Conservation (phyloP, 2,113 vertebrate genomes). For the Barnardius zonarius region DNA sequence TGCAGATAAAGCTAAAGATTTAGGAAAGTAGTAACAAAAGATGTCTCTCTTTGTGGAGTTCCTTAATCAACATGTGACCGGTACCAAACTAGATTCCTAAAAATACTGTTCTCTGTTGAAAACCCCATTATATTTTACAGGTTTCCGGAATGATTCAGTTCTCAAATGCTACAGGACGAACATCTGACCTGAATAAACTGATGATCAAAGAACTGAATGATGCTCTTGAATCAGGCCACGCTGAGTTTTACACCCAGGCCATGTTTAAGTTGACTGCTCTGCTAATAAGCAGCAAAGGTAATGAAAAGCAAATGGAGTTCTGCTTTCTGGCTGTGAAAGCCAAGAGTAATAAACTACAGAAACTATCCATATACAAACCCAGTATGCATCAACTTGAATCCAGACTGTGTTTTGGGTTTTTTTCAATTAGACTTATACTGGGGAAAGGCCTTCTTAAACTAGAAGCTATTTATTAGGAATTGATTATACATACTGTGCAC, state of each 20-base stretch:
- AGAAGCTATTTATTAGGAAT: neutral
- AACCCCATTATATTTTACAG: conserved; percentile 60
- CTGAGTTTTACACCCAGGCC: conserved; percentile 86
- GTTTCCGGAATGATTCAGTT: conserved; percentile 95
- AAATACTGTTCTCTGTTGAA: neutral
- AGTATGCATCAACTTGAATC: neutral
- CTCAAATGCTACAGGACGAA: conserved; percentile 82
- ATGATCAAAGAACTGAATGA: conserved; percentile 86
- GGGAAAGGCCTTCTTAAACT: neutral
- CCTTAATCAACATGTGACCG: neutral
- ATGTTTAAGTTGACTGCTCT: conserved; percentile 97
- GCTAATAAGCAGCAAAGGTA: conserved; percentile 92
- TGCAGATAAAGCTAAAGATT: neutral
- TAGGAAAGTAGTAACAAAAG: neutral
- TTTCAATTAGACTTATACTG: neutral
- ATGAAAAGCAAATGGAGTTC: conserved; percentile 1
- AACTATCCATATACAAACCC: neutral
- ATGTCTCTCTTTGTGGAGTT: neutral
- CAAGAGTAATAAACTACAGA: neutral
- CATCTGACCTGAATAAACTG: conserved; percentile 88
- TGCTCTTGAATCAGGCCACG: conserved; percentile 78
- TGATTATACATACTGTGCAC: neutral
- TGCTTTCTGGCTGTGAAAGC: neutral
- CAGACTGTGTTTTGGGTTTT: neutral
- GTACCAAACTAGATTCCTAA: neutral